Conservation (phyloP, 2,888 invertebrate species). For the Argyresthia goedartella region DNA sequence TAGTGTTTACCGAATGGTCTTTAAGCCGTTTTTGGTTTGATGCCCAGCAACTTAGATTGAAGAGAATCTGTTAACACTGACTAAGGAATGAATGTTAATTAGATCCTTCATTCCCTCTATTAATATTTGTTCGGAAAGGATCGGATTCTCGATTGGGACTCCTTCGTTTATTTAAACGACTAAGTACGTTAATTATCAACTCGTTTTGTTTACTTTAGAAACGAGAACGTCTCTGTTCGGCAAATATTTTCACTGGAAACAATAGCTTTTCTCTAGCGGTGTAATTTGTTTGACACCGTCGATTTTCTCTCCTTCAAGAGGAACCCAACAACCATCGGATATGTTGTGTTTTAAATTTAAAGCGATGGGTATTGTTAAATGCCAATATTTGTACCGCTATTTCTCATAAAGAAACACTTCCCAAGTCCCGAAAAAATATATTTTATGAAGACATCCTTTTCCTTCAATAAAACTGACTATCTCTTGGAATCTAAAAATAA, state of each 20-base stretch:
- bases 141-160: slow-evolving; percentile 6
- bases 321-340: neutral
- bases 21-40: slow-evolving; percentile 36
- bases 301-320: slow-evolving; percentile 11
- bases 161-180: slow-evolving; percentile 25
- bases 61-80: slow-evolving; percentile 47
- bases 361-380: too few relatives aligned
- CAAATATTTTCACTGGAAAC: slow-evolving; percentile 34
- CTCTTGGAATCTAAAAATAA: too few relatives aligned
- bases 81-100: slow-evolving; percentile 51
- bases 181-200: slow-evolving; percentile 33
- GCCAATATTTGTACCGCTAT: too few relatives aligned
- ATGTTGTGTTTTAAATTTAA: too few relatives aligned
- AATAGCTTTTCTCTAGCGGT: slow-evolving; percentile 19
- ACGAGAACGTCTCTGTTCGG: slow-evolving; percentile 23
- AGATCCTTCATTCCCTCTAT: slow-evolving; percentile 33
- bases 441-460: too few relatives aligned
- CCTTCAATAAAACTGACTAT: too few relatives aligned
- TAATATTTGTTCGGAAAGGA: slow-evolving; percentile 29
- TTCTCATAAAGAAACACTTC: too few relatives aligned
- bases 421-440: too few relatives aligned
- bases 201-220: slow-evolving; percentile 23
- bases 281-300: slow-evolving; percentile 22
- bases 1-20: slow-evolving; percentile 43
- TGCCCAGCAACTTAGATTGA: slow-evolving; percentile 33